phyloP scores from a whole-genome alignment of 2,888 invertebrate genomes.

The Orchestes rusci region DNA sequence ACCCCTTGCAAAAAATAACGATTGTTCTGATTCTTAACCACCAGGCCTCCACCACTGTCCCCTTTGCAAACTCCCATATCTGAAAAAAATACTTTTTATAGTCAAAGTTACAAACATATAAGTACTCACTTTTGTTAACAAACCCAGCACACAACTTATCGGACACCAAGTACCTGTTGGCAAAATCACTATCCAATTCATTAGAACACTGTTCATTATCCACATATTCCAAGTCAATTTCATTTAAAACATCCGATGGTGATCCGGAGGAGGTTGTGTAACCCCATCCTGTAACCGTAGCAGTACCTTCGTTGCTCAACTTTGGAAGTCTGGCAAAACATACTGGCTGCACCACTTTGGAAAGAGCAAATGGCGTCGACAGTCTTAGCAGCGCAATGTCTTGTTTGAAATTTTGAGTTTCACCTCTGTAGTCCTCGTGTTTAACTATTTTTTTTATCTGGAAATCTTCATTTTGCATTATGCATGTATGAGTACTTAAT shows the following conservation, averaged over 20 bases:
- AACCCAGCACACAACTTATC: conserved; percentile 36
- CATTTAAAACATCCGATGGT: conserved; percentile 32
- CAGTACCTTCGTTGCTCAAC: not conserved
- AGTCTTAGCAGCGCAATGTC: conserved; percentile 40
- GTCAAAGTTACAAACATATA: not conserved
- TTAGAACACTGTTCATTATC: conserved; percentile 24
- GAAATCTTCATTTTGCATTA: too few species aligned
- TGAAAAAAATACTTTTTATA: conserved; percentile 9
- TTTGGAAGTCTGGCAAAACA: conserved; percentile 31
- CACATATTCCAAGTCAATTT: conserved; percentile 29
- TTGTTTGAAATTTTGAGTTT: conserved; percentile 27
- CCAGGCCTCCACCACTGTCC: conserved; percentile 47
- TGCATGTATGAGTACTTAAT: conserved; percentile 16
- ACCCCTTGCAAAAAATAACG: conserved; percentile 44
- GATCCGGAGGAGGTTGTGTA: conserved; percentile 28
- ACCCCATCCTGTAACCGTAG: conserved; percentile 37
- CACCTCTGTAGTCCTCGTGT: conserved; percentile 29
- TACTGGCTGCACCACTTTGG: conserved; percentile 38
- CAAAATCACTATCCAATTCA: conserved; percentile 27
- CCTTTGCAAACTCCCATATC: conserved; percentile 44
- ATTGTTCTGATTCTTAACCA: conserved; percentile 33
- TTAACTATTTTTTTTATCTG: conserved; percentile 28
- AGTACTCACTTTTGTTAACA: conserved; percentile 29
- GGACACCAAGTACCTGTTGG: conserved; percentile 22
- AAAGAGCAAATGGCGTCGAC: conserved; percentile 31